phyloP scores from a whole-genome alignment of 1,140 invertebrate species.

The Anastatus disparis region DNA sequence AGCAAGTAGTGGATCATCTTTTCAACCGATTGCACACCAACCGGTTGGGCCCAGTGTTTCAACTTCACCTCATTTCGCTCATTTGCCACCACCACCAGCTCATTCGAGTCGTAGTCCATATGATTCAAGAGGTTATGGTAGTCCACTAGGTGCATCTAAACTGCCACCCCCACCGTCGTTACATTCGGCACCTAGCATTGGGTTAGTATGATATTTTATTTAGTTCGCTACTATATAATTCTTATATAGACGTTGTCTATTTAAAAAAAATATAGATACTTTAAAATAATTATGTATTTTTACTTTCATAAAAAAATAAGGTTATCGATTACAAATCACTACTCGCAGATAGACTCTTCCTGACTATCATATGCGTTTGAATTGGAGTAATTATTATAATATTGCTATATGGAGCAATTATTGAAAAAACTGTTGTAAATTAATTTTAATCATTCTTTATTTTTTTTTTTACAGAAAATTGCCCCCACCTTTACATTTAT shows the following conservation, averaged over 20 bases:
- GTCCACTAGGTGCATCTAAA: slow-evolving; percentile 67
- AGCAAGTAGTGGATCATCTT: slow-evolving; percentile 70
- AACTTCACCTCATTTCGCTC: slow-evolving; percentile 39
- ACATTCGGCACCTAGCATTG: slow-evolving; percentile 25
- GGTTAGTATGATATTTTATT: too few relatives aligned
- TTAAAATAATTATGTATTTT: too few relatives aligned
- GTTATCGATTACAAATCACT: too few relatives aligned
- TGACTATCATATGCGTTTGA: too few relatives aligned
- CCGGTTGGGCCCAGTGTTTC: too few relatives aligned
- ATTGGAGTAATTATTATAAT: too few relatives aligned
- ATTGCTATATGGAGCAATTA: not conserved
- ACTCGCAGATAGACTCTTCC: too few relatives aligned
- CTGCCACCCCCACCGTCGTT: slow-evolving; percentile 65
- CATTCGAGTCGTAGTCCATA: slow-evolving; percentile 67
- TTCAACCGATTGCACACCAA: slow-evolving; percentile 73
- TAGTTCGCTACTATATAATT: too few relatives aligned
- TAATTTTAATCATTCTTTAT: not conserved
- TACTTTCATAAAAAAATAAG: not conserved
- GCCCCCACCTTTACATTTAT: slow-evolving; percentile 17
- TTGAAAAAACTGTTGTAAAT: not conserved
- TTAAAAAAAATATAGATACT: too few relatives aligned
- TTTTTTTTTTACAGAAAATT: slow-evolving; percentile 19
- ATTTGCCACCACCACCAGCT: slow-evolving; percentile 68
- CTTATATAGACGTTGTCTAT: too few relatives aligned
- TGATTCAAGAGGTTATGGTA: slow-evolving; percentile 64